Evolutionary conservation across 2,113 vertebrate species (phyloP), one percentile per base, ranked within the genome.

Genomic region (Columba livia): DNA sequence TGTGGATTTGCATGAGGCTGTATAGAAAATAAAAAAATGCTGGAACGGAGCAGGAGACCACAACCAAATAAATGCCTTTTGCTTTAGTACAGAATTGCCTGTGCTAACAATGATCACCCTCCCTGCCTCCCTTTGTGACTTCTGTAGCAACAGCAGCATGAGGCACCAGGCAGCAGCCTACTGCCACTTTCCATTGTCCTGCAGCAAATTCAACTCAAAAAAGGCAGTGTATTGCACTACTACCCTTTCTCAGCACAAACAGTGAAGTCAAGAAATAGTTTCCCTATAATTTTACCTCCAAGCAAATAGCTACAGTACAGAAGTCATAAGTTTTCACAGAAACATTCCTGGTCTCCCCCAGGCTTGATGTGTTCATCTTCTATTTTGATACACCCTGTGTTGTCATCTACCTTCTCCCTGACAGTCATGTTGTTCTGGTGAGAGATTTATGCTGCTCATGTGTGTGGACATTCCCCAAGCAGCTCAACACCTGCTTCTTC

Each of bases 41-140:
- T 71, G 21, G 7, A 3, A 9, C 29, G 10, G 1, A 2, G 9
- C 4, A 21, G 21, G 1, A 7, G 15, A 38, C 13, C 4, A 71
- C 16, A 80, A 48, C 2, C 19, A 87, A 71, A 64, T 7, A 82
- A 78, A 56, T 47, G 5, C 1, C 4, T 60, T 65, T 66, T 64
- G 4, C 4, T 65, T 56, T 23, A 1, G 11, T 36, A 54, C 7
- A 53, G 75, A 73, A 77, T 12, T 64, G 6, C 18, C 26, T 40
- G 7, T 20, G 31, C 5, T 81, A 34, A 29, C 16, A 62, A 9
- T 2, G 8, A 24, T 36, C 0, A 0, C 4, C 3, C 12, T 75
- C 3, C 6, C 28, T 50, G 3, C 15, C 23, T 42, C 2, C 3
- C 3, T 5, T 7, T 1, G 0, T 73, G 62, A 65, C 25, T 85